Percentiles rank a stretch among this genome's conserved stretches.
Evolutionary conservation across 2,888 invertebrate genomes (phyloP).

Genomic region (Chymomyza fuscimana): DNA sequence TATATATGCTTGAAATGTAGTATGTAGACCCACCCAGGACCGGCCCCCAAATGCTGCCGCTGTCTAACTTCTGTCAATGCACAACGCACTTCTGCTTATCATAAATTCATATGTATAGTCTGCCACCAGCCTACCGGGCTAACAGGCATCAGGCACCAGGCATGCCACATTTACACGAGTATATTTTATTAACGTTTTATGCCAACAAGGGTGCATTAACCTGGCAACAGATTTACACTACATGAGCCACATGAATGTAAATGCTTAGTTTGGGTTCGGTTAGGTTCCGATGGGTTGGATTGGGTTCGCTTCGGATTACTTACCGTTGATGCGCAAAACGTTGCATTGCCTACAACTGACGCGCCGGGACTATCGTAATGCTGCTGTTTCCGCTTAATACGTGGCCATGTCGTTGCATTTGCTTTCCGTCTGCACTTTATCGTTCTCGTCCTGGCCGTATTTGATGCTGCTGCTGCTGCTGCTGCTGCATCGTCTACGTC

Average conservation of each 20-base stretch:
- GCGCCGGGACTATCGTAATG: constrained; percentile 73
- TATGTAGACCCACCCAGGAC: constrained; percentile 1
- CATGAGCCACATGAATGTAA: neutral
- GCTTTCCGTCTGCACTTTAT: constrained; percentile 11
- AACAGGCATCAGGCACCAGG: neutral
- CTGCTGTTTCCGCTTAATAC: constrained; percentile 55
- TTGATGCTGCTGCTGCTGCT: neutral
- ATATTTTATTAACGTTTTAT: constrained; percentile 62
- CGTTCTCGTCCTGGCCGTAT: constrained; percentile 26
- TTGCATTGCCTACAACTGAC: constrained; percentile 80
- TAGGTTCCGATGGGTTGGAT: neutral
- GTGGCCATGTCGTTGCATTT: constrained; percentile 22
- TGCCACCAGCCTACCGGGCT: no score
- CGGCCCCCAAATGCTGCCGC: constrained; percentile 8
- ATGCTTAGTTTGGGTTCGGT: no score
- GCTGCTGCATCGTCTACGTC: constrained; percentile 18
- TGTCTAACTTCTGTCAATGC: constrained; percentile 29
- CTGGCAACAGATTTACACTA: constrained; percentile 34
- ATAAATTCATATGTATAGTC: constrained; percentile 53
- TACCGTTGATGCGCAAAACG: constrained; percentile 79
- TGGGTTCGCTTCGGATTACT: constrained; percentile 53
- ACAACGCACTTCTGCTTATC: constrained; percentile 63
- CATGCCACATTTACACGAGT: constrained; percentile 21
- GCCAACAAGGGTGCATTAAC: constrained; percentile 63
- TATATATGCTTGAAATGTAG: neutral